Evolutionary conservation across 2,797 vertebrate species (phyloP), one percentile per base, ranked within the genome.

Genomic region (Hippopotamyrus pictus): DNA sequence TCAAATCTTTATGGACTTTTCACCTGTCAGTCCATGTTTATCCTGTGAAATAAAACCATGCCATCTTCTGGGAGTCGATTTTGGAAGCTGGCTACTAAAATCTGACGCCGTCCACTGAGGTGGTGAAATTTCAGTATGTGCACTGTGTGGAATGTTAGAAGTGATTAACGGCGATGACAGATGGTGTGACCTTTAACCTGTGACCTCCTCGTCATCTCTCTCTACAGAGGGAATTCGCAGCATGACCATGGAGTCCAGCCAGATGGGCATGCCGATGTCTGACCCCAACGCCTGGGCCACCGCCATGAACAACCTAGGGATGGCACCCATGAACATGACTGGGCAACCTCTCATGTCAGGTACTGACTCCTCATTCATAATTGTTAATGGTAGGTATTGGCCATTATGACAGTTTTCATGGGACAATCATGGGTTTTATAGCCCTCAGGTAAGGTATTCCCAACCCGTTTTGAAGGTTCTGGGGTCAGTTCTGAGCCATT

Each of bases 301-400:
- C 3, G 98, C 98, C 25, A 98, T 99, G 98, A 98, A 98, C 95
- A 98, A 98, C 93, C 96, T 99, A 86, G 97, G 98, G 87, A 98
- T 99, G 97, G 95, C 97, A 92, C 97, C 97, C 1, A 96, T 99
- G 89, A 96, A 97, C 90, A 96, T 99, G 91, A 96, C 96, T 0
- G 97, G 97, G 92, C 97, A 98, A 92, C 97, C 97, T 5, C 96
- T 98, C 86, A 95, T 99, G 93, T 96, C 97, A 93, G 98, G 98
- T 99, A 97, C 69, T 41, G 73, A 76, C 73, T 41, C 29, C 12
- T 17, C 5, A 5, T 76, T 76, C 73, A 7, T 76, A 41, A 12
- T 41, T 29, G 37, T 41, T 76, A 76, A 41, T 76, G 73, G 17
- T 37, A 76, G 33, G 14, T 76, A 41, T 37, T 44, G 33, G 33